Evolutionary conservation across 2,113 vertebrate species (phyloP), one percentile per base, ranked within the genome.

Genomic region (Emydura subglobosa): DNA sequence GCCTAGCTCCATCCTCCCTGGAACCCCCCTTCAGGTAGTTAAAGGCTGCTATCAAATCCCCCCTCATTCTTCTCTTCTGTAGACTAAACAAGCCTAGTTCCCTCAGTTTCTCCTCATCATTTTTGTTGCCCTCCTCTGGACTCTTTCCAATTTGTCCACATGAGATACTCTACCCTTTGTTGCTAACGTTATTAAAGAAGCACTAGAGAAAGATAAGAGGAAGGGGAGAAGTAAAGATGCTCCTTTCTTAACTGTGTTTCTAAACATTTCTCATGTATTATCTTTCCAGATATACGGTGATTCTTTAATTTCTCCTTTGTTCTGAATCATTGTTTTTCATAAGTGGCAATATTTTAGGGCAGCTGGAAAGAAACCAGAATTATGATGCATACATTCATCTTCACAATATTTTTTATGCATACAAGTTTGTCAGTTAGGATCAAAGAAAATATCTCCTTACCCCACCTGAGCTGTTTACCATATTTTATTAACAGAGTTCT

Each of bases 401-500:
- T 95, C 96, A 93, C 79, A 13, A 91, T 5, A 88, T 93, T 82
- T 84, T 94, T 94, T 88, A 79, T 87, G 11, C 22, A 79, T 0
- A 0, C 82, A 54, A 82, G 93, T 92, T 90, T 96, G 92, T 96
- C 96, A 96, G 0, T 91, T n/a, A 65, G 25, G 80, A 97, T 97
- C 95, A 97, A 97, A 97, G 96, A 87, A 97, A 95, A 92, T 87
- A 82, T 96, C 96, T 97, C 95, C 94, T 96, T 96, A 91, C 95
- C 57, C 86, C 1, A 54, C 88, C 92, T 82, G 91, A 42, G 25
- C 92, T 93, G 68, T 90, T 96, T 86, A 93, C 95, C 96, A 95
- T 92, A 94, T 96, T 97, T 95, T 94, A 96, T 94, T 94, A 97
- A 98, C 97, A 98, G 96, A 95, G 97, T 97, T 86, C 82, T 88